Base-by-base conservation (phyloP, 1,140 invertebrate genomes). In the Formica exsecta region DNA sequence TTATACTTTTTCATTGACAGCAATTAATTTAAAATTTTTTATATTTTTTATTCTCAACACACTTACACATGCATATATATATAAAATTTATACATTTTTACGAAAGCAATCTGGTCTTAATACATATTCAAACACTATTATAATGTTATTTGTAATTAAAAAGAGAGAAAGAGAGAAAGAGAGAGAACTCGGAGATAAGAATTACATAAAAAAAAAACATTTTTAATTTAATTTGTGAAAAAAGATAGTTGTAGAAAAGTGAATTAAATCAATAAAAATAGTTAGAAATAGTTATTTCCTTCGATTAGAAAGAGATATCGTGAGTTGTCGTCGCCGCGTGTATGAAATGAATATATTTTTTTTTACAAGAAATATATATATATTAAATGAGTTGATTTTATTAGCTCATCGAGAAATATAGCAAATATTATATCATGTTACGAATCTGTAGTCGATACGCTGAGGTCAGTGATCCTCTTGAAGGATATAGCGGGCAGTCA, bases 401-500 rank as follows among this genome's bases (percentile, higher is more conserved):
- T 32, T 11, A 22, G 2, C 19, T 41, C 64, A n/a, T 13, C n/a
- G 5, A 57, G 29, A 25, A 51, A 51, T 3, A 16, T 25, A 25
- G 9, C 9, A 41, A 44, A 68, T 68, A 68, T 25, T 44, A 13
- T 59, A 36, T 79, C 32, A 16, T 4, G 64, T 57, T 70, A 57
- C 32, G 38, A 73, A 74, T 73, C 29, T n/a, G 19, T 61, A 70
- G 36, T 22, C 25, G 66, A 32, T 25, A 29, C 38, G 13, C 65
- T 3, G 32, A 32, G 54, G 59, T 81, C 57, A 65, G 68, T 19
- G 54, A 29, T 76, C 38, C 54, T 83, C 36, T 41, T 80, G 68
- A 74, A 83, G 38, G 68, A 83, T 80, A 80, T 48, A 41, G 65
- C 36, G 36, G 22, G 6, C 79, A 74, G 79, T 71, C 74, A 76